phyloP scores from a whole-genome alignment of 1,140 invertebrate genomes.

The Globodera rostochiensis region DNA sequence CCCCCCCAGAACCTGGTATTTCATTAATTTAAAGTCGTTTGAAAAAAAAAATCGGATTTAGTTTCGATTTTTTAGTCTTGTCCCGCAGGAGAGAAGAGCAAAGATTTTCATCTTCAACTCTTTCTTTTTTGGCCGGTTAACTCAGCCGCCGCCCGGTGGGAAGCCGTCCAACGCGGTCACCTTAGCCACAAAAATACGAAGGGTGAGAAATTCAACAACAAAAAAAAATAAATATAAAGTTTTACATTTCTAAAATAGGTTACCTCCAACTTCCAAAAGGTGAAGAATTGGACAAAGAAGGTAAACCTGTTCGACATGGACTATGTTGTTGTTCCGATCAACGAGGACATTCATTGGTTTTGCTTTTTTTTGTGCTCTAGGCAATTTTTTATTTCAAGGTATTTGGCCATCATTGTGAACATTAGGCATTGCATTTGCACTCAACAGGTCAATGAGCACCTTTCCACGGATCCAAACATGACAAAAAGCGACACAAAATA shows the following conservation, averaged over 20 bases:
- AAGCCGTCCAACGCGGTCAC: slow-evolving; percentile 24
- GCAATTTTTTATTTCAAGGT: slow-evolving; percentile 66
- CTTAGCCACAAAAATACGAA: slow-evolving; percentile 11
- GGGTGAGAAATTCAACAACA: slow-evolving; percentile 23
- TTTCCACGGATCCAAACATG: not conserved
- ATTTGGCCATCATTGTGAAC: slow-evolving; percentile 92
- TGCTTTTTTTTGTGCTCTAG: slow-evolving; percentile 10
- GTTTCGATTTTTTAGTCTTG: slow-evolving; percentile 39
- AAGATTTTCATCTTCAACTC: slow-evolving; percentile 48
- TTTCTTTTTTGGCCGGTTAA: slow-evolving; percentile 68
- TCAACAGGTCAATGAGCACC: not conserved
- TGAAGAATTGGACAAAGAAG: slow-evolving; percentile 83
- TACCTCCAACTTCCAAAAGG: slow-evolving; percentile 72
- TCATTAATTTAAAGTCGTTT: no score
- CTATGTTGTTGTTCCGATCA: slow-evolving; percentile 93
- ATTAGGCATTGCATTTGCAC: slow-evolving; percentile 71
- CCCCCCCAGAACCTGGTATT: no score
- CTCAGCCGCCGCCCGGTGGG: slow-evolving; percentile 58
- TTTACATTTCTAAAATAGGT: slow-evolving; percentile 13
- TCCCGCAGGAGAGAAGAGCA: slow-evolving; percentile 28
- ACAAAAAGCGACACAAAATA: not conserved
- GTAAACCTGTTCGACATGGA: slow-evolving; percentile 96
- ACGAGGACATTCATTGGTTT: slow-evolving; percentile 89
- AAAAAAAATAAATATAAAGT: not conserved
- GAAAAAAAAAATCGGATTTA: no score